Conservation (phyloP, 1,140 invertebrate genomes). For the Armadillidium nasatum region DNA sequence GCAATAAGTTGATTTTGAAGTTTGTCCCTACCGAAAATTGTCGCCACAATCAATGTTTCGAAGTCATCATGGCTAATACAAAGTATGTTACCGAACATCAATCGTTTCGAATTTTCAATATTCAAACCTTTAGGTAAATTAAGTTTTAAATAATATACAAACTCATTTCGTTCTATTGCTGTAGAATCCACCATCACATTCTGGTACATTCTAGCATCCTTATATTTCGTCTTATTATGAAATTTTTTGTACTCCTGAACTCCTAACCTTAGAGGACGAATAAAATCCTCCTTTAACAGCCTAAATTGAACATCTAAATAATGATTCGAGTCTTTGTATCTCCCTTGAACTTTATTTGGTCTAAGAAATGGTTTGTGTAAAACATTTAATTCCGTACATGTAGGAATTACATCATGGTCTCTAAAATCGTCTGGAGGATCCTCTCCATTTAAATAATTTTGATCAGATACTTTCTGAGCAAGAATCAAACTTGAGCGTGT, state of each 20-base stretch:
- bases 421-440: conserved; percentile 38
- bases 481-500: background rate
- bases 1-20: conserved; percentile 53
- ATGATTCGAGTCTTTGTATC: conserved; percentile 60
- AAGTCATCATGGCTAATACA: conserved; percentile 66
- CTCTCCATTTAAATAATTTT: background rate
- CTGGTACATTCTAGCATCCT: conserved; percentile 32
- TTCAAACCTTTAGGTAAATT: conserved; percentile 30
- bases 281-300: conserved; percentile 65
- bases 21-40: conserved; percentile 57
- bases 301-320: conserved; percentile 75
- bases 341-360: conserved; percentile 58
- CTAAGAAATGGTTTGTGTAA: conserved; percentile 51
- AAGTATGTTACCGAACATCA: conserved; percentile 68
- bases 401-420: conserved; percentile 33
- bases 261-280: conserved; percentile 30
- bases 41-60: conserved; percentile 61
- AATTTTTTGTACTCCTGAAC: too few species aligned
- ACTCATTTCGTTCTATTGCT: background rate
- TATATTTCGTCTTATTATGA: background rate
- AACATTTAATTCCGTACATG: conserved; percentile 19
- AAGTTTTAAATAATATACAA: conserved; percentile 32
- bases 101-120: conserved; percentile 52
- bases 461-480: background rate
- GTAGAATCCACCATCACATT: conserved; percentile 26